Evolutionary conservation across 2,888 invertebrate genomes (phyloP).

Genomic region (Marasmarcha lunaedactyla): DNA sequence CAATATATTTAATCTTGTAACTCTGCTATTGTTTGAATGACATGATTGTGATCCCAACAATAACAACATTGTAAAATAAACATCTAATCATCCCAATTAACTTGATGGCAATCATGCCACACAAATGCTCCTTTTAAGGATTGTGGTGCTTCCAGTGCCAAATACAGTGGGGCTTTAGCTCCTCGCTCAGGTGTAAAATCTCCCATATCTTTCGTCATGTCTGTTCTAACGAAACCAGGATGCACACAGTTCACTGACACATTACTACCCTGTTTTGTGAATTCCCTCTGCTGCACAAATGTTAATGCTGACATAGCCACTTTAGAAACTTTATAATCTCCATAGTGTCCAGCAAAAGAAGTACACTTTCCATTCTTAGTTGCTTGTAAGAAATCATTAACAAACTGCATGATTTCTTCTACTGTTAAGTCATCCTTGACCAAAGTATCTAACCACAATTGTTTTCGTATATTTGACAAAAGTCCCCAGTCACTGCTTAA

Average conservation of each 20-base stretch:
- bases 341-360: slow-evolving; percentile 55
- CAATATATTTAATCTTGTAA: slow-evolving; percentile 57
- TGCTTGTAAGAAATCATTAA: slow-evolving; percentile 69
- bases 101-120: slow-evolving; percentile 62
- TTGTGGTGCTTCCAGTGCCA: slow-evolving; percentile 57
- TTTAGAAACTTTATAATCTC: slow-evolving; percentile 64
- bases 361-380: slow-evolving; percentile 54
- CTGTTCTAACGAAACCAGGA: slow-evolving; percentile 62
- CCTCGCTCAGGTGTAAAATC: slow-evolving; percentile 57
- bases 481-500: slow-evolving; percentile 74
- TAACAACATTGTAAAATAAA: slow-evolving; percentile 18
- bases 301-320: slow-evolving; percentile 59
- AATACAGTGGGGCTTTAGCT: slow-evolving; percentile 48
- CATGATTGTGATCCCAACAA: slow-evolving; percentile 34
- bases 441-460: slow-evolving; percentile 52
- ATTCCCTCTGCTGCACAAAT: slow-evolving; percentile 57
- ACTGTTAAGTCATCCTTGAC: slow-evolving; percentile 57
- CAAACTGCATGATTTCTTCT: slow-evolving; percentile 62
- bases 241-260: slow-evolving; percentile 61
- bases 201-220: slow-evolving; percentile 63
- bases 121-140: slow-evolving; percentile 55
- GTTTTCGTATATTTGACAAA: slow-evolving; percentile 55
- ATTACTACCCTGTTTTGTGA: slow-evolving; percentile 58
- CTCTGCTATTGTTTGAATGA: slow-evolving; percentile 62
- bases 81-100: slow-evolving; percentile 63